Conservation (phyloP, 1,140 invertebrate species). For the Bombus superbus region DNA sequence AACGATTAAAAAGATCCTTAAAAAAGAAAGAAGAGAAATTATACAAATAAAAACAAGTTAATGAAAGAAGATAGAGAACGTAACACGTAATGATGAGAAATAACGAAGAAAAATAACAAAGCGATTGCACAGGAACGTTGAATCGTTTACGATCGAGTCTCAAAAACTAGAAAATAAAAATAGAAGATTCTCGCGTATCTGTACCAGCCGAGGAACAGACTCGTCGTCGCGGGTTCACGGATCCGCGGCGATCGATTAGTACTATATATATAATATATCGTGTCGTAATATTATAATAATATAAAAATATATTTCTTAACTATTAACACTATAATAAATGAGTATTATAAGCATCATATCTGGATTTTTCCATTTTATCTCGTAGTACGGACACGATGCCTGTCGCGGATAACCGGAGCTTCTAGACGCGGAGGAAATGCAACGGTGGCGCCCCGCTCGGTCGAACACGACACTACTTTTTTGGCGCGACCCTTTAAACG, state of each 20-base stretch:
- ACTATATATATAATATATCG: constrained; percentile 62
- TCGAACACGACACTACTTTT: constrained; percentile 39
- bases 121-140: constrained; percentile 46
- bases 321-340: constrained; percentile 83
- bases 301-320: constrained; percentile 84
- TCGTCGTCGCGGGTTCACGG: constrained; percentile 53
- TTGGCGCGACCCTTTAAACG: constrained; percentile 49
- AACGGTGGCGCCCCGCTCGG: constrained; percentile 61
- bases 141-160: constrained; percentile 9
- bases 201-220: constrained; percentile 59
- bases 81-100: neutral
- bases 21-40: constrained; percentile 14
- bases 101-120: constrained; percentile 21
- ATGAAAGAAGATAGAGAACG: constrained; percentile 13
- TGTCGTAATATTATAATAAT: constrained; percentile 80
- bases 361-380: constrained; percentile 58
- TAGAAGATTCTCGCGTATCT: constrained; percentile 39
- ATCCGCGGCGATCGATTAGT: constrained; percentile 59
- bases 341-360: constrained; percentile 82
- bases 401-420: constrained; percentile 82
- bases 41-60: neutral
- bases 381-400: constrained; percentile 79
- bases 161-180: constrained; percentile 45
- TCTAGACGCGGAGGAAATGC: constrained; percentile 79
- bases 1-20: neutral